phyloP scores from a whole-genome alignment of 2,888 invertebrate genomes.

The Leucania comma region DNA sequence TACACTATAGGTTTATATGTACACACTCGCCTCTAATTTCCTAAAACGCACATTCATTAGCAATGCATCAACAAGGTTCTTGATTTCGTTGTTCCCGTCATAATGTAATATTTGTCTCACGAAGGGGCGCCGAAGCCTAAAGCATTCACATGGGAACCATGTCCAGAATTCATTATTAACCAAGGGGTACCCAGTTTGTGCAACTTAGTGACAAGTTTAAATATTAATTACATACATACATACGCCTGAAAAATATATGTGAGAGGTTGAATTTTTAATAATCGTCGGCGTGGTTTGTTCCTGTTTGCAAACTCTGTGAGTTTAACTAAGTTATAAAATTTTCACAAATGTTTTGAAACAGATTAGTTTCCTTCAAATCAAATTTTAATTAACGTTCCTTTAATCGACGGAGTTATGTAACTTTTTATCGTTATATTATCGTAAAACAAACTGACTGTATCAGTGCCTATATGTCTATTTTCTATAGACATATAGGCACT shows the following conservation, averaged over 20 bases:
- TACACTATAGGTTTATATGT: not conserved
- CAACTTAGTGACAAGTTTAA: slow-evolving; percentile 59
- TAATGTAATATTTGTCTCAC: slow-evolving; percentile 47
- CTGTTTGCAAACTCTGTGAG: slow-evolving; percentile 21
- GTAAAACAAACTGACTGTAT: slow-evolving; percentile 23
- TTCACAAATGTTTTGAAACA: slow-evolving; percentile 10
- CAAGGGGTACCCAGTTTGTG: slow-evolving; percentile 38
- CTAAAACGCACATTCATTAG: slow-evolving; percentile 27
- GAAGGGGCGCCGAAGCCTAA: slow-evolving; percentile 32
- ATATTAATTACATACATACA: slow-evolving; percentile 54
- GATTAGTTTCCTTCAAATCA: slow-evolving; percentile 9
- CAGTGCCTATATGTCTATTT: slow-evolving; percentile 27
- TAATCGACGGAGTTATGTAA: slow-evolving; percentile 31
- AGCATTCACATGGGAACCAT: slow-evolving; percentile 45
- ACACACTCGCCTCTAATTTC: not conserved
- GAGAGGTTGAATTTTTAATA: slow-evolving; percentile 29
- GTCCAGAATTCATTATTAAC: slow-evolving; percentile 57
- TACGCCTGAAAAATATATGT: slow-evolving; percentile 33
- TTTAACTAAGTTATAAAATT: slow-evolving; percentile 23
- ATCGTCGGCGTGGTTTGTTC: slow-evolving; percentile 17
- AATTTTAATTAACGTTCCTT: slow-evolving; percentile 24
- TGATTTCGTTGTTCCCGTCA: slow-evolving; percentile 44
- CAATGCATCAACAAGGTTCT: slow-evolving; percentile 34
- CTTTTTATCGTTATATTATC: slow-evolving; percentile 15
- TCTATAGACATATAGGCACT: slow-evolving; percentile 41